These are phyloP conservation scores for Emys orbicularis DNA, from an alignment of 2,797 vertebrate genomes.

Conservation along the genomic window DNA sequence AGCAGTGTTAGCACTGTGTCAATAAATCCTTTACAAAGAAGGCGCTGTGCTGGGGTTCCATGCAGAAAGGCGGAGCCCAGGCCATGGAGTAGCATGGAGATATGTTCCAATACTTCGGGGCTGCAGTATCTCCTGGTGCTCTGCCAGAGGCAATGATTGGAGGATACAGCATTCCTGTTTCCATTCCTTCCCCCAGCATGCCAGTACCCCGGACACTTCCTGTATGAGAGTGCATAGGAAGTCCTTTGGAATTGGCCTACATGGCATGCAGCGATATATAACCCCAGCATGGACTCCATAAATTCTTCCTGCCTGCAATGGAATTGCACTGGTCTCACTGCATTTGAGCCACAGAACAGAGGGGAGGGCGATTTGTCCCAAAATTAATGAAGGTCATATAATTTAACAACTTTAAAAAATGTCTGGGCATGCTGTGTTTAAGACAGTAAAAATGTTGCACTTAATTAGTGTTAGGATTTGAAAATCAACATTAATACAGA, in stretches of 20 bases:
- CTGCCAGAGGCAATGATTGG: neutral
- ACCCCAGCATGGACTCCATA: neutral
- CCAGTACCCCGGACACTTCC: neutral
- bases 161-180: neutral
- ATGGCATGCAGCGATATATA: neutral
- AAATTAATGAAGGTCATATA: neutral
- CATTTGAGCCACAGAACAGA: neutral
- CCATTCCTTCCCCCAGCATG: neutral
- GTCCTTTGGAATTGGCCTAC: neutral
- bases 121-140: slow-evolving; percentile 2
- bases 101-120: neutral
- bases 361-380: neutral
- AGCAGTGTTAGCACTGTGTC: neutral
- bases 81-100: neutral
- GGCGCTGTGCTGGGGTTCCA: neutral
- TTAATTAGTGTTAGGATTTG: neutral
- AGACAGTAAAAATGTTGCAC: neutral
- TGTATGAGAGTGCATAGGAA: neutral
- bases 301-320: neutral
- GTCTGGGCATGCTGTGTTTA: neutral
- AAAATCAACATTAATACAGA: neutral
- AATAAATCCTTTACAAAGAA: slow-evolving; percentile 5
- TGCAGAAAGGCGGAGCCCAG: neutral
- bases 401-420: neutral
- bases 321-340: neutral